Percentiles rank a stretch among this genome's conserved stretches.
These are phyloP conservation scores for Lacerta agilis DNA, from an alignment of 2,797 vertebrate genomes.

Conservation along the genomic window DNA sequence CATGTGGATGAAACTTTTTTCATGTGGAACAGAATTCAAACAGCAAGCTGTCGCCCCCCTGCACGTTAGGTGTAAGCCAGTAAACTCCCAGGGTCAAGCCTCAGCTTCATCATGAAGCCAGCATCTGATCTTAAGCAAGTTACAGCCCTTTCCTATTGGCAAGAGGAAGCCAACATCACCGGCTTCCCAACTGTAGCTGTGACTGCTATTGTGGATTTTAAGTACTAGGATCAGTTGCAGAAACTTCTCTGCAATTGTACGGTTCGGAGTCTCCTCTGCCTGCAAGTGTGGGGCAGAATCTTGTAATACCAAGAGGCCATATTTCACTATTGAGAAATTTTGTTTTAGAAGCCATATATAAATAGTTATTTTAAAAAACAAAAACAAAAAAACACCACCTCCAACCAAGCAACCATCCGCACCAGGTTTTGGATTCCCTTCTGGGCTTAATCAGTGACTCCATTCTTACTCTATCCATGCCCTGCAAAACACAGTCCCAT, in stretches of 20 bases:
- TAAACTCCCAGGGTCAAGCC: not conserved
- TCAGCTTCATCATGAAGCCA: not conserved
- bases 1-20: not conserved
- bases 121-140: not conserved
- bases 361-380: too few relatives aligned
- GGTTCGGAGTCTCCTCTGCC: not conserved
- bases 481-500: not conserved
- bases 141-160: too few relatives aligned
- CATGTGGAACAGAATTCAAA: not conserved
- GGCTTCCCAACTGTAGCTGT: too few relatives aligned
- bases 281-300: not conserved
- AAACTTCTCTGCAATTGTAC: not conserved
- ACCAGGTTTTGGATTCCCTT: not conserved
- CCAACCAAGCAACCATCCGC: not conserved
- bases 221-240: too few relatives aligned
- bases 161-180: not conserved
- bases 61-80: not conserved
- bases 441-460: not conserved
- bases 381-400: not conserved
- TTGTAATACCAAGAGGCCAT: not conserved
- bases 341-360: not conserved
- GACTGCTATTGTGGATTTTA: not conserved
- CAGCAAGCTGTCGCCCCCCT: not conserved
- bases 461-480: too few relatives aligned
- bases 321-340: not conserved